Evolutionary conservation across 2,797 vertebrate genomes (phyloP).

Genomic region (Australoheros facetus): DNA sequence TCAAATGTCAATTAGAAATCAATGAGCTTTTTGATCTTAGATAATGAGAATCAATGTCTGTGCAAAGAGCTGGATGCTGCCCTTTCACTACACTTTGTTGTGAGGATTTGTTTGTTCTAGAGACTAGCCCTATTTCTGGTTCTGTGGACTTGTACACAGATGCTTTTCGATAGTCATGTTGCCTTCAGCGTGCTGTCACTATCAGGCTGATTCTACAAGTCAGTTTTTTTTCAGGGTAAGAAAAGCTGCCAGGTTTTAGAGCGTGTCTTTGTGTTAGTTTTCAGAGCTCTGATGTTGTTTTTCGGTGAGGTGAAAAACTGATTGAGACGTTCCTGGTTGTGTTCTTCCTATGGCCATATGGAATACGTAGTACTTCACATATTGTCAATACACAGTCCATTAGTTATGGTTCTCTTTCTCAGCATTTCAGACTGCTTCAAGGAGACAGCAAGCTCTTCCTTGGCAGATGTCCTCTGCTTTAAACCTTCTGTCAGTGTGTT

Average conservation of each 20-base stretch:
- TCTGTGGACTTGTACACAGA: slow-evolving; percentile 46
- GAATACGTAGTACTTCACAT: slow-evolving; percentile 53
- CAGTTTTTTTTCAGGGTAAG: not conserved
- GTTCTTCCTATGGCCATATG: slow-evolving; percentile 43
- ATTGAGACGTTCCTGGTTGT: slow-evolving; percentile 47
- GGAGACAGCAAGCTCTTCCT: slow-evolving; percentile 8
- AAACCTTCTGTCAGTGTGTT: not conserved
- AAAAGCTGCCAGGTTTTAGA: slow-evolving; percentile 1
- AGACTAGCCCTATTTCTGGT: not conserved
- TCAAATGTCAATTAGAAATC: slow-evolving; percentile 29
- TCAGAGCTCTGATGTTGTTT: slow-evolving; percentile 20
- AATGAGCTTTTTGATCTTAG: slow-evolving; percentile 17
- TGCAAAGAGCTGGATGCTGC: not conserved
- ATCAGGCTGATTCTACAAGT: slow-evolving; percentile 15
- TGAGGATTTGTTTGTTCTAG: slow-evolving; percentile 25
- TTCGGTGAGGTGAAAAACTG: slow-evolving; percentile 18
- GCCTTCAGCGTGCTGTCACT: slow-evolving; percentile 50
- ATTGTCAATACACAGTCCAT: slow-evolving; percentile 55
- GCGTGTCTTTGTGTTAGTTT: not conserved
- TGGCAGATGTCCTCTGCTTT: slow-evolving; percentile 13
- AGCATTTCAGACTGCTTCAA: slow-evolving; percentile 37
- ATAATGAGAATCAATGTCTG: slow-evolving; percentile 7
- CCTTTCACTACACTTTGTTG: slow-evolving; percentile 4
- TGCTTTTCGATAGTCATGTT: slow-evolving; percentile 28
- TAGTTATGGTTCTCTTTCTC: slow-evolving; percentile 44